These are phyloP conservation scores for Mesorhabditis belari DNA, from an alignment of 2,888 invertebrate genomes.

Conservation along the genomic window DNA sequence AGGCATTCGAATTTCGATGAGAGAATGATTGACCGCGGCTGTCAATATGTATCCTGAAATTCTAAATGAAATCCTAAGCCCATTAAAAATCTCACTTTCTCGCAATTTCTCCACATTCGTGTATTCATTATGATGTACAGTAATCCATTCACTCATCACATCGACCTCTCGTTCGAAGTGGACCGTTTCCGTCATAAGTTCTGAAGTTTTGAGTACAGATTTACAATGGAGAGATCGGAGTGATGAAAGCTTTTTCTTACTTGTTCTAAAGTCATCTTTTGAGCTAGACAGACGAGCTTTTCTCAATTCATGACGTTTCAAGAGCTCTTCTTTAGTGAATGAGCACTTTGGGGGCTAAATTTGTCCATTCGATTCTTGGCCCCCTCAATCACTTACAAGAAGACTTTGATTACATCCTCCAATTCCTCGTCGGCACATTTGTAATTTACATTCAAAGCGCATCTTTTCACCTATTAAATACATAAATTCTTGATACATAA, in stretches of 20 bases:
- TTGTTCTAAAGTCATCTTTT: background rate
- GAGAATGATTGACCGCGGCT: conserved; percentile 12
- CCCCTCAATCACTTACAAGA: background rate
- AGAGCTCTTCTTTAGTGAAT: conserved; percentile 30
- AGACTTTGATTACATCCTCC: conserved; percentile 1
- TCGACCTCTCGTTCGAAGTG: conserved; percentile 17
- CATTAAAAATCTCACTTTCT: conserved; percentile 10
- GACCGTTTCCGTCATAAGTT: conserved; percentile 10
- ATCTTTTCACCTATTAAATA: conserved; percentile 9
- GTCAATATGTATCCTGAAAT: conserved; percentile 23
- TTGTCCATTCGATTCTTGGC: background rate
- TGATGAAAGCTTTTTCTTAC: no score
- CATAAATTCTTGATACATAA: background rate
- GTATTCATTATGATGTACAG: conserved; percentile 23
- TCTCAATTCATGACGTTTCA: conserved; percentile 10
- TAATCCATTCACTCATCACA: conserved; percentile 30
- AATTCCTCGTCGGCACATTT: conserved; percentile 19
- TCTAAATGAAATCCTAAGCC: background rate
- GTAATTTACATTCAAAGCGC: conserved; percentile 27
- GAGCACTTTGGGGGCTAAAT: conserved; percentile 38
- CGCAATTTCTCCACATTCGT: conserved; percentile 22
- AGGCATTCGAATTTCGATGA: conserved; percentile 4
- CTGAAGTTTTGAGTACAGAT: conserved; percentile 6
- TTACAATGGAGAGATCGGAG: no score
- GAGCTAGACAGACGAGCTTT: background rate